Conservation (phyloP, 1,140 invertebrate genomes). For the Cryptotermes secundus region DNA sequence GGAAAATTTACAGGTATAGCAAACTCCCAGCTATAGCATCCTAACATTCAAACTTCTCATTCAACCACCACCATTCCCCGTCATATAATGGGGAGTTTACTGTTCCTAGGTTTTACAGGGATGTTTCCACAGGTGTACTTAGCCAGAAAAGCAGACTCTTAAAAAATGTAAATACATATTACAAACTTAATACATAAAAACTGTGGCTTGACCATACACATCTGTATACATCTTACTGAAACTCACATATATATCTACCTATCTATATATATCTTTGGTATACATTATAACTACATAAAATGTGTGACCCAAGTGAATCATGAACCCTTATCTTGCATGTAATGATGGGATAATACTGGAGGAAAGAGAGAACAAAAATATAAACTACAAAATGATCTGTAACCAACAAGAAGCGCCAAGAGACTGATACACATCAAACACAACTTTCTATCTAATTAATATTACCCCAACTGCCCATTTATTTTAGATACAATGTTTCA, state of each 20-base stretch:
- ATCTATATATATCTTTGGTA: background rate
- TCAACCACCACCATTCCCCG: no score
- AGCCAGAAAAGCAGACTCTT: background rate
- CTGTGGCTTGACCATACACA: background rate
- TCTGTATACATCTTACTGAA: background rate
- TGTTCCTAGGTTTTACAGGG: background rate
- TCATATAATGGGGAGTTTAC: no score
- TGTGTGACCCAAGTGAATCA: background rate
- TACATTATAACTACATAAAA: constrained; percentile 7
- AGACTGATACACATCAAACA: no score
- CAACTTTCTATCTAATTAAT: no score
- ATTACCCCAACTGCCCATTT: no score
- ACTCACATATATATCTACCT: background rate
- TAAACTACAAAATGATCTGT: no score
- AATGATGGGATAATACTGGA: background rate
- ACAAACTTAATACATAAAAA: background rate
- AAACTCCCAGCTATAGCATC: no score
- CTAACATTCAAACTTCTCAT: no score
- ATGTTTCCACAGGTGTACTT: background rate
- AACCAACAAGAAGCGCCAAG: no score
- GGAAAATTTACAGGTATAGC: constrained; percentile 2
- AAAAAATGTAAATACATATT: background rate
- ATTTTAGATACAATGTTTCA: no score
- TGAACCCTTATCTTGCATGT: background rate
- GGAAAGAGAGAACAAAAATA: no score